phyloP scores from a whole-genome alignment of 2,113 vertebrate genomes.

The Peromyscus californicus region DNA sequence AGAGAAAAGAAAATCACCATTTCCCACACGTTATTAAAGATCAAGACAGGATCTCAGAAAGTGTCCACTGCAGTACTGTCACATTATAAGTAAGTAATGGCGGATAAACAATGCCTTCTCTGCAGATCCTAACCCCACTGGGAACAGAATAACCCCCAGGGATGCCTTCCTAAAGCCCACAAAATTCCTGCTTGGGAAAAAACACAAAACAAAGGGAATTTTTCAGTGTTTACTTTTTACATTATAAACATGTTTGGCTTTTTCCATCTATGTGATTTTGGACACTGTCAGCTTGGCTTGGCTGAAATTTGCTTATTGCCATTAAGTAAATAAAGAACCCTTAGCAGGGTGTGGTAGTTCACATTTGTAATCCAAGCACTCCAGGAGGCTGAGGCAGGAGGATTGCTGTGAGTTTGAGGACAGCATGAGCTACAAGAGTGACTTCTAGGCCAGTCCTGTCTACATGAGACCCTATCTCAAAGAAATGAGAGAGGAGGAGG shows the following conservation, averaged over 20 bases:
- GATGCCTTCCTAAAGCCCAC: background rate
- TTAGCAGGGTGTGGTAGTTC: background rate
- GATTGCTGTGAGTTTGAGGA: background rate
- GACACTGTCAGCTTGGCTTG: background rate
- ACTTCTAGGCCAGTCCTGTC: background rate
- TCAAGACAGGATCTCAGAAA: constrained; percentile 1
- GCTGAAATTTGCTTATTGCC: background rate
- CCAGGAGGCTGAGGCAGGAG: background rate
- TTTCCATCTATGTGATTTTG: background rate
- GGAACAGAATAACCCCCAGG: background rate
- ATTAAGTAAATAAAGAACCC: background rate
- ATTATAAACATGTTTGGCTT: background rate
- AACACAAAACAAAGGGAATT: background rate
- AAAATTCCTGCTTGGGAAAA: background rate
- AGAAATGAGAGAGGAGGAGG: background rate
- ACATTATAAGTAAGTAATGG: background rate
- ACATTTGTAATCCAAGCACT: background rate
- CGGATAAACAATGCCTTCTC: background rate
- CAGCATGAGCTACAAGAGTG: background rate
- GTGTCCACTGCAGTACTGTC: background rate
- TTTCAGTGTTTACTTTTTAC: background rate
- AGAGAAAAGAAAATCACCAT: background rate
- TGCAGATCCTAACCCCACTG: background rate
- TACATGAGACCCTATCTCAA: background rate
- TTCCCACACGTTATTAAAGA: background rate